Evolutionary conservation across 2,888 invertebrate genomes (phyloP).

Genomic region (Drosophila eohydei): DNA sequence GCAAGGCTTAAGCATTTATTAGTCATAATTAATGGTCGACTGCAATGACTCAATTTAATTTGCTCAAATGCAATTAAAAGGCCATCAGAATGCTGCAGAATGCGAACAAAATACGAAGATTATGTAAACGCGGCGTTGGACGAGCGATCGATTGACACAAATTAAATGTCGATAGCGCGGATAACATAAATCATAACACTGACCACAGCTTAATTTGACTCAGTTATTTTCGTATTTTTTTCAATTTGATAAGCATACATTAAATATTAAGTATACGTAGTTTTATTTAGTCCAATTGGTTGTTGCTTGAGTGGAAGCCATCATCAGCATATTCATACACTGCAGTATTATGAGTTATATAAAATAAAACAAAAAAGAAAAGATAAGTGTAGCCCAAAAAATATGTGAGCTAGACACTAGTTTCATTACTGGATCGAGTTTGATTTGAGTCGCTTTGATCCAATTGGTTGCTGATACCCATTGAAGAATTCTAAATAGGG

Average conservation of each 20-base stretch:
- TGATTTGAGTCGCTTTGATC: neutral
- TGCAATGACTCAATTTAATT: slow-evolving; percentile 62
- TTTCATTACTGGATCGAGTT: neutral
- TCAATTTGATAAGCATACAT: no score
- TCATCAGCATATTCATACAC: neutral
- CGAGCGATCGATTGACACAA: slow-evolving; percentile 59
- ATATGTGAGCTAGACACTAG: no score
- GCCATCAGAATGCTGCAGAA: slow-evolving; percentile 39
- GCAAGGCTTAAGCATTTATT: slow-evolving; percentile 1
- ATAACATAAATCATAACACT: slow-evolving; percentile 47
- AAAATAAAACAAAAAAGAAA: no score
- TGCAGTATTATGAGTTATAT: slow-evolving; percentile 14
- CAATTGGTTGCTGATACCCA: neutral
- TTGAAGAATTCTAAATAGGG: neutral
- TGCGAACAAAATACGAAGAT: slow-evolving; percentile 9
- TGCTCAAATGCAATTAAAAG: slow-evolving; percentile 63
- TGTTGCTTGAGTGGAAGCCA: no score
- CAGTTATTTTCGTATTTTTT: slow-evolving; percentile 2
- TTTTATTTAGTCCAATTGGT: no score
- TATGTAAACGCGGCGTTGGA: slow-evolving; percentile 36
- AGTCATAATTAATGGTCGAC: slow-evolving; percentile 53
- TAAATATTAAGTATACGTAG: no score
- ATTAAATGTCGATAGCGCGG: slow-evolving; percentile 68
- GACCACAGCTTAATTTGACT: neutral
- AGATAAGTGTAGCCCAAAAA: no score